Evolutionary conservation across 2,113 vertebrate species (phyloP).

Genomic region (Marmota monax): DNA sequence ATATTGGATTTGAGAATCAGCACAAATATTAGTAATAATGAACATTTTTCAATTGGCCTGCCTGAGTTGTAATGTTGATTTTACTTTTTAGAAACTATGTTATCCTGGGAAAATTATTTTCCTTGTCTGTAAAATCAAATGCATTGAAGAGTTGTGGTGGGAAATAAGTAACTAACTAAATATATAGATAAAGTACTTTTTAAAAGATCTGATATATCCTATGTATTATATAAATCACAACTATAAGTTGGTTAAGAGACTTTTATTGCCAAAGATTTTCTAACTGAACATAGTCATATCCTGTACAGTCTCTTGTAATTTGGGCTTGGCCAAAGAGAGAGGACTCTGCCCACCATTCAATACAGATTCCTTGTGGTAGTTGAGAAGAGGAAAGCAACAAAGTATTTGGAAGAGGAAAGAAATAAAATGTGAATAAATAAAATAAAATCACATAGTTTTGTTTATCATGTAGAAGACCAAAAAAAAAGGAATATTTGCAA

Average conservation of each 20-base stretch:
- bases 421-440: neutral
- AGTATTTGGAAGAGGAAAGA: neutral
- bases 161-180: neutral
- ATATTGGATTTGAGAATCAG: neutral
- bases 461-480: neutral
- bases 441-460: neutral
- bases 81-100: neutral
- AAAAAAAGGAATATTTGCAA: neutral
- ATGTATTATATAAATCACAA: neutral
- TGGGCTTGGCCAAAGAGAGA: neutral
- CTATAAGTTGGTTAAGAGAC: neutral
- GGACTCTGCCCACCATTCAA: neutral
- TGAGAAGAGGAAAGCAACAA: neutral
- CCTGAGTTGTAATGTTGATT: neutral
- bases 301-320: neutral
- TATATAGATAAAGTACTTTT: no score
- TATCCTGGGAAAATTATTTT: neutral
- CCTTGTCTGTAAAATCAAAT: neutral
- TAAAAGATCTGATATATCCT: accelerated
- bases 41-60: neutral
- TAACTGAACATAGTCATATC: neutral
- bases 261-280: neutral
- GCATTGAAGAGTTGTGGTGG: neutral
- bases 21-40: neutral
- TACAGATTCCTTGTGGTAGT: neutral